A percentile compares a stretch with the other conserved stretches of the same genome.
phyloP scores from a whole-genome alignment of 2,113 vertebrate species.

The Crotalus helleri region DNA sequence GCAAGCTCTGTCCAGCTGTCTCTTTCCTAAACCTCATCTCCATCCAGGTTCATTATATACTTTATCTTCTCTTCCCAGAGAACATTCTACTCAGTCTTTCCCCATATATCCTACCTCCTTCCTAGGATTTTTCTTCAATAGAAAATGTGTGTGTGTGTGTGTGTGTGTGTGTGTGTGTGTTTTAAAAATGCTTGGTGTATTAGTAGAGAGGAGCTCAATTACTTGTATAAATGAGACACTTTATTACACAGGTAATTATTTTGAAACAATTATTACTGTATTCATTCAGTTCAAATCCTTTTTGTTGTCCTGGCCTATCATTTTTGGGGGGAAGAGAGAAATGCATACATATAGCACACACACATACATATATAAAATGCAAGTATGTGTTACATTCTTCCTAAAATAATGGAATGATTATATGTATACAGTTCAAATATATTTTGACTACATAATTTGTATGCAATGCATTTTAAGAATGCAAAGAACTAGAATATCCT shows the following conservation, averaged over 20 bases:
- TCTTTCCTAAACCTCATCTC: background rate
- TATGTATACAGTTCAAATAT: background rate
- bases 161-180: background rate
- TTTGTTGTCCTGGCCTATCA: background rate
- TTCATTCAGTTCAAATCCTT: background rate
- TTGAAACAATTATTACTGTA: background rate
- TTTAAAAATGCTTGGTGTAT: background rate
- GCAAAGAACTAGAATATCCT: background rate
- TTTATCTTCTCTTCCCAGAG: background rate
- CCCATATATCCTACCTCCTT: background rate
- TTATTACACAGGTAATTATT: background rate
- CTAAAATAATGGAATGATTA: background rate
- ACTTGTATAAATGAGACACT: background rate
- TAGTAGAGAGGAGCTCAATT: background rate
- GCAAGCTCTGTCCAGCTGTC: background rate
- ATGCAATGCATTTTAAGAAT: background rate
- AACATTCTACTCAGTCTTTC: background rate
- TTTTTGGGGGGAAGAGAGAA: background rate
- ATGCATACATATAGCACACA: background rate
- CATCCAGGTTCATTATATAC: background rate
- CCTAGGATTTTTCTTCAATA: background rate
- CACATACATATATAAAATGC: background rate
- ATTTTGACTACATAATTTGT: background rate
- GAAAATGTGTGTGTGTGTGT: background rate
- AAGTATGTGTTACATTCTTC: background rate